Evolutionary conservation across 1,140 invertebrate species (phyloP), one percentile per base, ranked within the genome.

Genomic region (Proales similis): DNA sequence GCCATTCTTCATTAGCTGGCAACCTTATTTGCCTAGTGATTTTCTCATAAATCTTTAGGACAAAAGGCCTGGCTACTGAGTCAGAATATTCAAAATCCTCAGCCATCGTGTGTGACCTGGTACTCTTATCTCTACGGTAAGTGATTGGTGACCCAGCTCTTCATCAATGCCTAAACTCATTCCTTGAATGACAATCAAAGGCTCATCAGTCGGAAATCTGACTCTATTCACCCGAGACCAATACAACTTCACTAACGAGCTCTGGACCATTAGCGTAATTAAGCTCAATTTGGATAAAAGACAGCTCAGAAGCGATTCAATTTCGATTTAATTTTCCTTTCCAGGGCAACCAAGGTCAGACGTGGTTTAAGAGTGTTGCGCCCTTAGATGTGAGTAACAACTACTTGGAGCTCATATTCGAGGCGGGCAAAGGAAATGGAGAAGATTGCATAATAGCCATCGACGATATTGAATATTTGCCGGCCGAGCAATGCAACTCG

Each of bases 81-180:
- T 32, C 42, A 61, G 38, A 26, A 61, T 11, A 60, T 66, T 4
- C 48, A 26, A 38, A 51, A 67, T 5, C 66, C 66, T 38, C 53
- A 65, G 9, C 39, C 45, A 4, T 24, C 43, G 26, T 63, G 36
- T 39, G 24, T 47, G 14, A 45, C 27, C 26, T 61, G 20, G 42
- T 76, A 69, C 66, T 76, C 75, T 65, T 70, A 71, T 65, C 73
- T 77, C 73, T 69, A 70, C 53, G 73, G 72, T 11, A 36, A 6
- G 46, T 68, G 14, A 68, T 71, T 5, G 70, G 68, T 4, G 39
- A 66, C 4, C 64, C 73, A 0, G 70, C 66, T 48, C 67, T 74
- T 51, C 66, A 68, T 38, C 70, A 68, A 5, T 27, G 63, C 14
- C 64, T n/a, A n/a, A n/a, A n/a, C n/a, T n/a, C 12, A n/a, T n/a